phyloP scores from a whole-genome alignment of 2,113 vertebrate genomes.

The Aythya baeri region DNA sequence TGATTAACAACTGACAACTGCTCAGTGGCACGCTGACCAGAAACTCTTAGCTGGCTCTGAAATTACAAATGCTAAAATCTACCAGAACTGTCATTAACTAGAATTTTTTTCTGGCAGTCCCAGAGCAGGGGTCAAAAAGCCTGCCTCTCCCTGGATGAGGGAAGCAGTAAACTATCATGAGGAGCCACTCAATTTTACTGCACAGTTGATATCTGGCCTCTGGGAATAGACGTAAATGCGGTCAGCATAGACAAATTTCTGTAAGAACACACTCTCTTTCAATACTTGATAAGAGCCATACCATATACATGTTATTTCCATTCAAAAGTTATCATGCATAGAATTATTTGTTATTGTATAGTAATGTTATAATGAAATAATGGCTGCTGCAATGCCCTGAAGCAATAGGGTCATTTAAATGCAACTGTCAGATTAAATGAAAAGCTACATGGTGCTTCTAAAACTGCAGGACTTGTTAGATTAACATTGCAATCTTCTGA shows the following conservation, averaged over 20 bases:
- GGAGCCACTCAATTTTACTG: background rate
- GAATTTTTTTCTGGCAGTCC: background rate
- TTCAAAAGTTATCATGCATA: background rate
- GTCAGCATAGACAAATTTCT: background rate
- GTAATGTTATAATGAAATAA: slow-evolving; percentile 25
- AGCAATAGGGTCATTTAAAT: slow-evolving; percentile 48
- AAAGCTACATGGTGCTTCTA: slow-evolving; percentile 36
- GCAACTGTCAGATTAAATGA: slow-evolving; percentile 30
- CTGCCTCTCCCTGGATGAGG: background rate
- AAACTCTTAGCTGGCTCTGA: background rate
- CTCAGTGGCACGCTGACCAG: background rate
- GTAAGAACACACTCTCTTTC: background rate
- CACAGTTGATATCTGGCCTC: background rate
- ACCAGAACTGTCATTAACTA: background rate
- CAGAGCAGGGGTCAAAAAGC: background rate
- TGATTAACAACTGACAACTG: slow-evolving; percentile 43
- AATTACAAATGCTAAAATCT: background rate
- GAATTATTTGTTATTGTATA: slow-evolving; percentile 28
- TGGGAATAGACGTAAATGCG: background rate
- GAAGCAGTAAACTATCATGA: background rate
- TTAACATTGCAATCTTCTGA: slow-evolving; percentile 30
- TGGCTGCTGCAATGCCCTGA: background rate
- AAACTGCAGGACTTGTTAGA: slow-evolving; percentile 47
- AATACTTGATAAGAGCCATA: background rate
- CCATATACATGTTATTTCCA: background rate